These are phyloP conservation scores for Acanthornis magna DNA, from an alignment of 2,797 vertebrate species.

Conservation along the genomic window DNA sequence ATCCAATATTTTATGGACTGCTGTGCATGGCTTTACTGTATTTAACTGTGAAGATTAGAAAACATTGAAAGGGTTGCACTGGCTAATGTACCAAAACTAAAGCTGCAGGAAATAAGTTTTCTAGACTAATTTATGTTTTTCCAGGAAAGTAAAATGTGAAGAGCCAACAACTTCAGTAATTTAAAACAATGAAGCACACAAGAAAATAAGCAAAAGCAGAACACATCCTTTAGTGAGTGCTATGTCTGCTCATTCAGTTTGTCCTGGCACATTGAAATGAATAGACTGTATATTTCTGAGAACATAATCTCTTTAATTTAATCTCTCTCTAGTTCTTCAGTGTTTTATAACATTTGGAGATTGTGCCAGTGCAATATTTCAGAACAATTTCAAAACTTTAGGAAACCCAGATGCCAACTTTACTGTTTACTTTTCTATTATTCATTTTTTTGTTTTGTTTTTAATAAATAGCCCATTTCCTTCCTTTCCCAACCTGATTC, in stretches of 20 bases:
- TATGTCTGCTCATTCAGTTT: neutral
- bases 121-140: neutral
- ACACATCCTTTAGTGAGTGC: neutral
- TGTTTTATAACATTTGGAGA: neutral
- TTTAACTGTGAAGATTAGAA: neutral
- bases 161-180: neutral
- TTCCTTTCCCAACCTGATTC: neutral
- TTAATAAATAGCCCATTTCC: neutral
- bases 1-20: neutral
- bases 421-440: neutral
- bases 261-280: neutral
- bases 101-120: neutral
- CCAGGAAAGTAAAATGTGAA: neutral
- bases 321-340: neutral
- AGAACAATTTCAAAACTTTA: neutral
- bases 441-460: neutral
- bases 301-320: neutral
- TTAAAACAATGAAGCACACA: neutral
- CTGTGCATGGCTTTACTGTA: neutral
- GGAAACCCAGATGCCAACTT: neutral
- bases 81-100: neutral
- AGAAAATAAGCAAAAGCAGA: neutral
- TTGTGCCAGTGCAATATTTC: neutral
- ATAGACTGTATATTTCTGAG: neutral
- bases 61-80: neutral